Evolutionary conservation across 2,888 invertebrate genomes (phyloP).

Genomic region (Pristionchus mayeri): DNA sequence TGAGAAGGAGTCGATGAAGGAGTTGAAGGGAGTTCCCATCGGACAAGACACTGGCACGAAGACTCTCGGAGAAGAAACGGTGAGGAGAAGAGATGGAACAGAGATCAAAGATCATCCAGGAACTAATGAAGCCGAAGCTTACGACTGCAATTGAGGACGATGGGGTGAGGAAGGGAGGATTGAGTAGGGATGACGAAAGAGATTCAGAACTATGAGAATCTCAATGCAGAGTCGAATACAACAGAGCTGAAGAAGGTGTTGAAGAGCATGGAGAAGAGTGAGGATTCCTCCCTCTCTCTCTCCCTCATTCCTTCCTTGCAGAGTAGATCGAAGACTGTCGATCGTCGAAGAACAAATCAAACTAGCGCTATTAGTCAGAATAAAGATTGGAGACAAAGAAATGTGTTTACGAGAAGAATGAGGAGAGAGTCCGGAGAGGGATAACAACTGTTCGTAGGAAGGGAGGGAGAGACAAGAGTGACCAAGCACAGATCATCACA

Average conservation of each 20-base stretch:
- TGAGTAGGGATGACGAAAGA: not conserved
- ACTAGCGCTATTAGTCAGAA: conserved; percentile 30
- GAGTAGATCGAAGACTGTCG: not conserved
- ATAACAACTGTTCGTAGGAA: no score
- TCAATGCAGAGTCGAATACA: not conserved
- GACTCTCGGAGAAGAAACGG: not conserved
- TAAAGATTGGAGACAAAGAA: conserved; percentile 26
- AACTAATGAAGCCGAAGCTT: not conserved
- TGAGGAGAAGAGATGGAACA: not conserved
- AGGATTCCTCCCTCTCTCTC: not conserved
- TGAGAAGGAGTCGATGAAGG: not conserved
- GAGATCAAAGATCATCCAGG: not conserved
- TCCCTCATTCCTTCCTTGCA: not conserved
- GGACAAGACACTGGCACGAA: conserved; percentile 1
- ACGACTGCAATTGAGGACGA: conserved; percentile 16
- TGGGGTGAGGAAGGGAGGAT: not conserved
- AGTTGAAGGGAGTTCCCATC: not conserved
- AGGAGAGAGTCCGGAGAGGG: no score
- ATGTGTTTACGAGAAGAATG: not conserved
- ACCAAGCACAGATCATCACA: no score
- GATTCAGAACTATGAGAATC: conserved; percentile 27
- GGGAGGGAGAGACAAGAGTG: not conserved
- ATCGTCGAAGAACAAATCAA: not conserved
- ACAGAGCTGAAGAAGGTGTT: conserved; percentile 3
- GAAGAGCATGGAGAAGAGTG: conserved; percentile 34